These are phyloP conservation scores for Drosophila hamatofila DNA, from an alignment of 2,888 invertebrate genomes.

Conservation along the genomic window DNA sequence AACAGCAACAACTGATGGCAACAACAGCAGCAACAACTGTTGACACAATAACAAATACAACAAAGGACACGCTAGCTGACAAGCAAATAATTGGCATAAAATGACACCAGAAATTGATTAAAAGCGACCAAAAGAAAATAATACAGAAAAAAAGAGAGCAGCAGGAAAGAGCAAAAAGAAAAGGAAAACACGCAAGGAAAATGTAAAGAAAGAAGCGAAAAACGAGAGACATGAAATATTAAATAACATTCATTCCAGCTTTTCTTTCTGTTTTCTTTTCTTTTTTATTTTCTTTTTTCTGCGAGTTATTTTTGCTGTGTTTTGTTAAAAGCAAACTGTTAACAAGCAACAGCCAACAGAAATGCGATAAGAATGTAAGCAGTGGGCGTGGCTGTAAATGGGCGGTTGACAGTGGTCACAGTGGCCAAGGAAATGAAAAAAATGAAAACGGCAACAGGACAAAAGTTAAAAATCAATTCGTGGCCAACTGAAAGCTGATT, in stretches of 20 bases:
- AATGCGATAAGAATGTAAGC: conserved; percentile 68
- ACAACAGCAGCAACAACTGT: conserved; percentile 1
- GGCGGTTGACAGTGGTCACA: background rate
- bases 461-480: conserved; percentile 82
- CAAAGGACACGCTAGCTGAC: conserved; percentile 36
- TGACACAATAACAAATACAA: conserved; percentile 27
- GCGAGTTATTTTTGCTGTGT: conserved; percentile 5
- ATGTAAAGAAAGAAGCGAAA: conserved; percentile 12
- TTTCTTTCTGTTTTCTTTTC: conserved; percentile 1
- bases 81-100: conserved; percentile 72
- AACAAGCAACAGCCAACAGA: conserved; percentile 70
- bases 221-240: conserved; percentile 66
- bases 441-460: conserved; percentile 61
- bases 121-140: conserved; percentile 39
- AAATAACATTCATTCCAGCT: conserved; percentile 56
- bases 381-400: conserved; percentile 6
- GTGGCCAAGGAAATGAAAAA: conserved; percentile 66
- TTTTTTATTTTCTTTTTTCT: background rate
- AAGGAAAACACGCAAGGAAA: conserved; percentile 14
- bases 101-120: conserved; percentile 76
- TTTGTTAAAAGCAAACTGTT: conserved; percentile 52
- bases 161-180: conserved; percentile 1
- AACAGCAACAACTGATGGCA: conserved; percentile 12
- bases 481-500: conserved; percentile 80
- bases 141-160: background rate